phyloP scores from a whole-genome alignment of 2,797 vertebrate species.

The Chromis chromis region DNA sequence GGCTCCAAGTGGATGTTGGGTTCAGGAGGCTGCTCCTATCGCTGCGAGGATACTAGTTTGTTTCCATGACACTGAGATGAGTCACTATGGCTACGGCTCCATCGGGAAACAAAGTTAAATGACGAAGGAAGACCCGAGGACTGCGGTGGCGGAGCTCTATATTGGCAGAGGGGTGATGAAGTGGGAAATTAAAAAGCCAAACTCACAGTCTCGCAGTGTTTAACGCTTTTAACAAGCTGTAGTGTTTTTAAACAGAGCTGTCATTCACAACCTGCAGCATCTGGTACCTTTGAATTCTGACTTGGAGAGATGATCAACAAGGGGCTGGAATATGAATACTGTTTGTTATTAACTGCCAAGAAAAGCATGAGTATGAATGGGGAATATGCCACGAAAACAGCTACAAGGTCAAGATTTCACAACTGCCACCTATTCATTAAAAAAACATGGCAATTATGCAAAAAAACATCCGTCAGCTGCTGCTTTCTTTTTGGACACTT shows the following conservation, averaged over 20 bases:
- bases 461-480: too few relatives aligned
- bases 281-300: neutral
- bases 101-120: slow-evolving; percentile 15
- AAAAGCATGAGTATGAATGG: too few relatives aligned
- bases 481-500: too few relatives aligned
- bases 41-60: slow-evolving; percentile 25
- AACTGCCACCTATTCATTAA: too few relatives aligned
- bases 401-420: neutral
- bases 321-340: neutral
- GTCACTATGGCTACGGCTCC: slow-evolving; percentile 45
- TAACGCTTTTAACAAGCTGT: neutral
- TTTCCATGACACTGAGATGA: slow-evolving; percentile 63
- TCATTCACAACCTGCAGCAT: neutral
- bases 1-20: slow-evolving; percentile 22
- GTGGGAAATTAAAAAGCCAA: slow-evolving; percentile 16
- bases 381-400: too few relatives aligned
- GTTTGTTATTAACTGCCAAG: neutral
- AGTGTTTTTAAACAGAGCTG: neutral
- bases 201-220: neutral
- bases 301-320: neutral
- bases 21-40: slow-evolving; percentile 7
- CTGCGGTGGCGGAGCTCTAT: neutral
- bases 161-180: slow-evolving; percentile 2
- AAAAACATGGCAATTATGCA: too few relatives aligned
- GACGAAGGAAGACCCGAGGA: slow-evolving; percentile 10